Conservation (phyloP, 2,113 vertebrate species). For the Scytalopus superciliaris region DNA sequence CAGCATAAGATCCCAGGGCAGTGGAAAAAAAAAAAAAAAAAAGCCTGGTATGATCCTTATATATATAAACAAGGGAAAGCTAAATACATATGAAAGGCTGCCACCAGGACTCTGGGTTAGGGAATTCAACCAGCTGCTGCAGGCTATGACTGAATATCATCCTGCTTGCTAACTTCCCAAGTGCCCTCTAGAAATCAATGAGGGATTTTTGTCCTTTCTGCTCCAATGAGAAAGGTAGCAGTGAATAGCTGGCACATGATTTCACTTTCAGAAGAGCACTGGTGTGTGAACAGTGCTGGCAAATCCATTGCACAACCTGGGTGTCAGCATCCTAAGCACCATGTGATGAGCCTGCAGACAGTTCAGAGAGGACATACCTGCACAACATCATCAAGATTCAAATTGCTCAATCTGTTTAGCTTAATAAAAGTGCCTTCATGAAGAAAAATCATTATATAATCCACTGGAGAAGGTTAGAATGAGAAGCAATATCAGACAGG, state of each 20-base stretch:
- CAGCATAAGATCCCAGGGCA: background rate
- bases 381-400: background rate
- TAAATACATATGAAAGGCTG: background rate
- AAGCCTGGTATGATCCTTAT: background rate
- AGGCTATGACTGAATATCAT: background rate
- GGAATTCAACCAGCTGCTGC: background rate
- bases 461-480: background rate
- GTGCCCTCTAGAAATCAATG: background rate
- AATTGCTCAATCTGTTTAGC: background rate
- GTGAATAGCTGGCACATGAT: background rate
- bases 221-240: background rate
- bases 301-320: background rate
- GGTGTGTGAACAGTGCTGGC: background rate
- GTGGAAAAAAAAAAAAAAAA: background rate
- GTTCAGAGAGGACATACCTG: background rate
- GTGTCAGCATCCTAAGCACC: background rate
- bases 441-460: background rate
- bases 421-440: background rate
- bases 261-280: background rate
- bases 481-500: background rate
- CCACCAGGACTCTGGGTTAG: background rate
- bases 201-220: background rate
- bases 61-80: background rate
- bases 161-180: background rate
- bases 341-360: rapidly evolving